phyloP scores from a whole-genome alignment of 2,797 vertebrate genomes.

The Mus caroli region DNA sequence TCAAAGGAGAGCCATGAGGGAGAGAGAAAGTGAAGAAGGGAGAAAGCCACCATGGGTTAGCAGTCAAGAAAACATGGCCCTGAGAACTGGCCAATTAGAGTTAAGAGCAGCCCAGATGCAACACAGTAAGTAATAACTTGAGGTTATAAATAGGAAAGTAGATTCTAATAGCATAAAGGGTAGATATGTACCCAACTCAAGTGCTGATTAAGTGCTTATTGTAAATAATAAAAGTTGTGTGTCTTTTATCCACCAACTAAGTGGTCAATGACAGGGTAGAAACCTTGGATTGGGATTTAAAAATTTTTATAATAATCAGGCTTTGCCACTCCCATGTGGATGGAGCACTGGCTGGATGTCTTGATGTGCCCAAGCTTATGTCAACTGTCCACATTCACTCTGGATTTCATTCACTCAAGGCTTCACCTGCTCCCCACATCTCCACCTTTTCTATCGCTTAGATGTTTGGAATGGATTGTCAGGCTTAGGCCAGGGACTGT shows the following conservation, averaged over 20 bases:
- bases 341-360: not conserved
- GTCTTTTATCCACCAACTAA: not conserved
- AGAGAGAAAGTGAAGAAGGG: not conserved
- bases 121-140: not conserved
- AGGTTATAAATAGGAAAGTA: not conserved
- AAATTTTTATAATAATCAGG: not conserved
- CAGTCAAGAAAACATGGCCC: not conserved
- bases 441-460: not conserved
- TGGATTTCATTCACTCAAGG: not conserved
- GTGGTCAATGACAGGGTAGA: not conserved
- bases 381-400: not conserved
- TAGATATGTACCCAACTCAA: not conserved
- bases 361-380: too few relatives aligned
- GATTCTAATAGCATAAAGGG: not conserved
- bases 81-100: not conserved
- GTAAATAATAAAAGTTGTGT: not conserved
- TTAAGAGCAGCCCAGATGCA: not conserved
- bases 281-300: not conserved
- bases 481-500: not conserved
- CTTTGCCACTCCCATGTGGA: not conserved
- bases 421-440: too few relatives aligned
- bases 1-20: not conserved
- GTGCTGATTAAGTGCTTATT: not conserved
- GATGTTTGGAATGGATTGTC: not conserved
- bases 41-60: not conserved